Base-by-base conservation (phyloP, 2,113 vertebrate genomes). In the Tragelaphus scriptus region DNA sequence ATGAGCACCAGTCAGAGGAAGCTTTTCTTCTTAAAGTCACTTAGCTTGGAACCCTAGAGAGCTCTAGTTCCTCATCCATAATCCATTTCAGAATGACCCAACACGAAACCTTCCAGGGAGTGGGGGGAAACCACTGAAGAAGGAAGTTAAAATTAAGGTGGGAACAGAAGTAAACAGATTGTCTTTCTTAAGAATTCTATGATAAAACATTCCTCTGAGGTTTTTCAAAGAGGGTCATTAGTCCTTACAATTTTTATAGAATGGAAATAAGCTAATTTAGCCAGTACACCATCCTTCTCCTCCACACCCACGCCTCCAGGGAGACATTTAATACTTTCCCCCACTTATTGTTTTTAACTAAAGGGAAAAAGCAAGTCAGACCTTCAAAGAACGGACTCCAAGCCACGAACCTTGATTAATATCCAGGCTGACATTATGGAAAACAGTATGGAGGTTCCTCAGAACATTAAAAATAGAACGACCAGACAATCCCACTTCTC, bases 71-170 rank as follows among this genome's bases (percentile, higher is more conserved):
- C 79, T 92, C 36, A 6, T 93, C 86, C 80, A 13, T 95, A 98
- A 98, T 95, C 84, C 91, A 93, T 82, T 97, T 88, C 28, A 17
- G 87, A 93, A 90, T 94, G 95, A 90, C 90, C 59, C 58, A 26
- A 49, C 5, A 2, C 5, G 11, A 59, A 95, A 94, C 71, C 96
- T 86, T 85, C 51, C n/a, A 5, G 75, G 10, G 28, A 15, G 51
- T 25, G 7, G 2, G 30, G 63, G 15, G 28, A 81, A 81, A 55
- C 89, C 79, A 53, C 80, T 85, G 81, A 61, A 97, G 91, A 96
- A 96, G 84, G 53, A 95, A 92, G 80, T 28, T 81, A 88, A 95
- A 96, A 92, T 85, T 32, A 93, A 97, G 90, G 71, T 71, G 19
- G 65, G 85, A 92, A 71, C 56, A 53, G 68, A 91, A 96, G 71